These are phyloP conservation scores for Lacanobia oleracea DNA, from an alignment of 2,888 invertebrate species.

Conservation along the genomic window DNA sequence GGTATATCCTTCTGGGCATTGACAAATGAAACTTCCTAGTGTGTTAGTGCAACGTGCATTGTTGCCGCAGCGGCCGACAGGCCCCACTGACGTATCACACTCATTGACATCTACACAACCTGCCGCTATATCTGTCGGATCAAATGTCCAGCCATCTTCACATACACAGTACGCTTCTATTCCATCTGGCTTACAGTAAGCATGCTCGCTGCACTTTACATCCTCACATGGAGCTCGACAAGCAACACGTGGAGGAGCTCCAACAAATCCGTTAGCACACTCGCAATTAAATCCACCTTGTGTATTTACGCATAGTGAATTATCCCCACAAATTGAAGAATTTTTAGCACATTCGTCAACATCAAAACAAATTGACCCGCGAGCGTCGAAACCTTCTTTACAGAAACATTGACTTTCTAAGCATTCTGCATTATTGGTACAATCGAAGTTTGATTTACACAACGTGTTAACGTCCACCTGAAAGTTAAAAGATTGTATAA, in stretches of 20 bases:
- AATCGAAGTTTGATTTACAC: conserved; percentile 97
- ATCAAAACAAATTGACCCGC: conserved; percentile 95
- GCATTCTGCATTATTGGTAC: conserved; percentile 97
- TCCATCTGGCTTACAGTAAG: conserved; percentile 97
- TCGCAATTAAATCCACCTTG: conserved; percentile 95
- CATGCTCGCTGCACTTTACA: conserved; percentile 96
- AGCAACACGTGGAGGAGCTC: conserved; percentile 94
- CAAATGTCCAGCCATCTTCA: conserved; percentile 98
- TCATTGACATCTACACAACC: conserved; percentile 98
- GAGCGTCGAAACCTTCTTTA: conserved; percentile 95
- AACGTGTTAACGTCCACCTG: conserved; percentile 96
- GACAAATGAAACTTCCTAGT: conserved; percentile 95
- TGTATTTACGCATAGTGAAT: conserved; percentile 94
- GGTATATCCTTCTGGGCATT: conserved; percentile 95
- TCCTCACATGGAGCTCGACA: conserved; percentile 98
- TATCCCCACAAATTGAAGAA: conserved; percentile 92
- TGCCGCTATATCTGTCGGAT: conserved; percentile 96
- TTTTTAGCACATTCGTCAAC: conserved; percentile 94
- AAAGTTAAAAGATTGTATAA: conserved; percentile 64
- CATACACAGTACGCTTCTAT: conserved; percentile 97
- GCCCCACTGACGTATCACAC: conserved; percentile 94
- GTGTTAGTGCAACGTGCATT: conserved; percentile 95
- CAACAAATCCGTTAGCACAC: conserved; percentile 95
- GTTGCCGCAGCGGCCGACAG: conserved; percentile 95
- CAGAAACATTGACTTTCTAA: conserved; percentile 97